Percentiles rank a stretch among this genome's conserved stretches.
These are phyloP conservation scores for Enoplolaimus lenunculus DNA, from an alignment of 2,888 invertebrate species.

Conservation along the genomic window DNA sequence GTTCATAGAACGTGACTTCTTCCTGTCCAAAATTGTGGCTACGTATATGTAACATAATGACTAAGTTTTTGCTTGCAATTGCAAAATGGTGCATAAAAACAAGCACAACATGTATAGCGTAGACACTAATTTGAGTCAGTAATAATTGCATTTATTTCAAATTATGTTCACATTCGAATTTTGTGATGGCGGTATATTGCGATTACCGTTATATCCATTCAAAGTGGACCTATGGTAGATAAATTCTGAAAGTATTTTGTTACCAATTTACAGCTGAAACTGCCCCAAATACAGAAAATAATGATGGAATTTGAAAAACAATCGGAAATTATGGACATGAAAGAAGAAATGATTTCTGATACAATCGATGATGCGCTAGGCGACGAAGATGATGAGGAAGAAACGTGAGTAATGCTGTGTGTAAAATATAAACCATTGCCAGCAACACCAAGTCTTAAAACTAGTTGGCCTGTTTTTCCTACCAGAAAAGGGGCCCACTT, in stretches of 20 bases:
- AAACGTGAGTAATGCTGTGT: too few relatives aligned
- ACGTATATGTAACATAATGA: too few relatives aligned
- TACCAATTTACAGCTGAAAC: conserved; percentile 54
- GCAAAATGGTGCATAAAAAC: too few relatives aligned
- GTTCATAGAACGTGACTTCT: too few relatives aligned
- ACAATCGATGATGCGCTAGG: conserved; percentile 99
- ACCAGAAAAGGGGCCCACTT: too few relatives aligned
- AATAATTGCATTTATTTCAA: too few relatives aligned
- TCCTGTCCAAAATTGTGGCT: too few relatives aligned
- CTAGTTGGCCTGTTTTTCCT: background rate
- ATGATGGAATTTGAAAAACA: conserved; percentile 90
- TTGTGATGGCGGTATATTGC: background rate
- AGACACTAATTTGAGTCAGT: too few relatives aligned
- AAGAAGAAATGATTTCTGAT: conserved; percentile 99
- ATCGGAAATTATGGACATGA: conserved; percentile 99
- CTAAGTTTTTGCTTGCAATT: too few relatives aligned
- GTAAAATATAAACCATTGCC: too few relatives aligned
- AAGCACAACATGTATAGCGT: too few relatives aligned
- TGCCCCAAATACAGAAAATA: conserved; percentile 97
- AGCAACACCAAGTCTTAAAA: background rate
- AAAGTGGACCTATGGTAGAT: background rate
- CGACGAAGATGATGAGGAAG: conserved; percentile 92
- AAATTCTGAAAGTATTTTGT: conserved; percentile 8
- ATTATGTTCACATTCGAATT: background rate
- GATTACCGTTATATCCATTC: background rate